Percentiles rank a stretch among this genome's conserved stretches.
Evolutionary conservation across 2,113 vertebrate genomes (phyloP).

Genomic region (Delphinapterus leucas): DNA sequence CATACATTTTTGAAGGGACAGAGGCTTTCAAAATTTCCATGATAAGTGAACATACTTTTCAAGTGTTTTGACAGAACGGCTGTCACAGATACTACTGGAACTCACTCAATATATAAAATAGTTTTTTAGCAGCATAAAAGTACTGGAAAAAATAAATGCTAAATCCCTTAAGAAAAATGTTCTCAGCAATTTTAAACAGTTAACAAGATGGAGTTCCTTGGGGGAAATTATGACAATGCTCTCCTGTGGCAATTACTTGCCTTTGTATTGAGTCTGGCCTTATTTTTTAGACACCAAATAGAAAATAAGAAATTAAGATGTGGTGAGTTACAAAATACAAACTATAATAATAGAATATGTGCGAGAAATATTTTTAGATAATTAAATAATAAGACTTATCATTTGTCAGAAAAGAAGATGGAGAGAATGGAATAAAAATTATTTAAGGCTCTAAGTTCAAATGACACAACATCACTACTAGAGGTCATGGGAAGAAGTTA

Average conservation of each 20-base stretch:
- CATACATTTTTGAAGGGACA: background rate
- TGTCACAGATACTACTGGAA: background rate
- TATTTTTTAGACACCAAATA: background rate
- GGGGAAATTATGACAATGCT: background rate
- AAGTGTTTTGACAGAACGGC: conserved; percentile 40
- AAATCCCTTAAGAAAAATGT: conserved; percentile 47
- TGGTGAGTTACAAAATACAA: background rate
- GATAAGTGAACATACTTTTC: conserved; percentile 29
- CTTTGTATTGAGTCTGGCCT: background rate
- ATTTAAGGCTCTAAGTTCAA: background rate
- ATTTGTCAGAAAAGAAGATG: background rate
- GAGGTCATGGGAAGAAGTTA: conserved; percentile 6
- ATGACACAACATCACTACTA: background rate
- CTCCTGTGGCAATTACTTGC: background rate
- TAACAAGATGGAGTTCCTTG: background rate
- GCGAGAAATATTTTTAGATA: conserved; percentile 11
- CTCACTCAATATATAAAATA: conserved; percentile 51
- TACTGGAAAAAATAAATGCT: background rate
- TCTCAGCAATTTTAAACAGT: conserved; percentile 41
- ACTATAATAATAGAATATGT: background rate
- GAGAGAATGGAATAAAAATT: background rate
- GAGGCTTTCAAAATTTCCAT: conserved; percentile 31
- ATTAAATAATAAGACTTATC: background rate
- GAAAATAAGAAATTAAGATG: conserved; percentile 32
- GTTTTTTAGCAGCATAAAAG: background rate